Evolutionary conservation across 2,113 vertebrate genomes (phyloP), one percentile per base, ranked within the genome.

Genomic region (Riparia riparia): DNA sequence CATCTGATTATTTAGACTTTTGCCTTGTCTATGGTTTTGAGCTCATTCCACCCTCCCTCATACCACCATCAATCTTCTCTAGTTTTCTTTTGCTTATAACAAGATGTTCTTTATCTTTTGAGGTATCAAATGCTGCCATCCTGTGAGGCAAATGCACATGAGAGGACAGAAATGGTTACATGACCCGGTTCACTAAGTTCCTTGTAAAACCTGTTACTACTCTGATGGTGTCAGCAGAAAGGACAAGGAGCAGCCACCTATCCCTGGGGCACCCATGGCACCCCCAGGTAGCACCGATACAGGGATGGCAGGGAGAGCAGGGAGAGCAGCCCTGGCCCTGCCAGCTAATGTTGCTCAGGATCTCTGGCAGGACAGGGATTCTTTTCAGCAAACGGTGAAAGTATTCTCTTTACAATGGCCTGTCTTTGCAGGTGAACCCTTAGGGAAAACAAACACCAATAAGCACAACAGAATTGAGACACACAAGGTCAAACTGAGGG

Each of bases 1-100:
- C 65, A 91, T 95, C 73, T 91, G 76, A 89, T 82, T 89, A 57
- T 92, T 94, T 41, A 84, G 83, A 66, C 19, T 74, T 96, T 89
- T 80, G 90, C 89, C 68, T 81, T 82, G 14, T 83, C 81, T 72
- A 68, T 66, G 11, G 86, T 68, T 97, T 93, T 92, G 28, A 63
- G 57, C 31, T 92, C 31, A 61, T 97, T 54, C 56, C 65, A 65
- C 39, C 17, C 31, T 51, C 28, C 39, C 31, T 56, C 19, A 24
- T 32, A 47, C 81, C 14, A 14, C 37, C 76, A 86, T n/a, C 6
- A 4, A 64, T 92, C 47, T 89, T 88, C 54, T 95, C 81, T 80
- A 50, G 41, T 89, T 93, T 93, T 78, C 76, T 83, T 95, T 88
- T 89, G 61, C 89, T 89, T 83, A 70, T 34, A 45, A 89, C 41